A percentile compares a stretch with the other conserved stretches of the same genome.
phyloP scores from a whole-genome alignment of 2,888 invertebrate species.

The Erebia palarica region DNA sequence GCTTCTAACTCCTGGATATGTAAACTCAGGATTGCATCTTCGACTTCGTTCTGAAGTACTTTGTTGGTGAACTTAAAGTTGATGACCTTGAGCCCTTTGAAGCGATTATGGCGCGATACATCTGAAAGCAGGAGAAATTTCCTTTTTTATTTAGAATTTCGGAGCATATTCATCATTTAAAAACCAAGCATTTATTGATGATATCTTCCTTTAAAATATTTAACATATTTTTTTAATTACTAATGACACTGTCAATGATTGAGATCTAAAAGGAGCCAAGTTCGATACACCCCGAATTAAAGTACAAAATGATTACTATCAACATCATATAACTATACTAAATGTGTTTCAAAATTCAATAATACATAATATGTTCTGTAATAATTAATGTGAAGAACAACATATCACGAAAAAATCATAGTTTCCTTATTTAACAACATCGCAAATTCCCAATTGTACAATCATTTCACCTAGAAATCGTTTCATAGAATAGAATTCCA shows the following conservation, averaged over 20 bases:
- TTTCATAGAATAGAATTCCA: conserved; percentile 43
- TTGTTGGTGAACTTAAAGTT: conserved; percentile 88
- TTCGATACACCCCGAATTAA: conserved; percentile 16
- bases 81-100: conserved; percentile 85
- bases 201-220: no score
- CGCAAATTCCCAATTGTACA: conserved; percentile 18
- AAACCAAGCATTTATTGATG: no score
- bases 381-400: not conserved
- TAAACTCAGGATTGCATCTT: conserved; percentile 86
- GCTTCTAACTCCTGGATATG: conserved; percentile 82
- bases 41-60: conserved; percentile 86
- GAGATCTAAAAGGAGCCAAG: conserved; percentile 22
- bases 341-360: not conserved
- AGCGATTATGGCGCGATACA: conserved; percentile 85
- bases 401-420: conserved; percentile 8
- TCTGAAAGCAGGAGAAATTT: conserved; percentile 69
- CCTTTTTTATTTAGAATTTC: not conserved
- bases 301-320: not conserved
- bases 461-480: conserved; percentile 19
- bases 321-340: not conserved
- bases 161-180: no score
- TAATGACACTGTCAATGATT: not conserved
- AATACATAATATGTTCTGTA: not conserved
- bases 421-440: conserved; percentile 37
- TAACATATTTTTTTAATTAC: not conserved